Conservation (phyloP, 2,888 invertebrate genomes). For the Mantis religiosa region DNA sequence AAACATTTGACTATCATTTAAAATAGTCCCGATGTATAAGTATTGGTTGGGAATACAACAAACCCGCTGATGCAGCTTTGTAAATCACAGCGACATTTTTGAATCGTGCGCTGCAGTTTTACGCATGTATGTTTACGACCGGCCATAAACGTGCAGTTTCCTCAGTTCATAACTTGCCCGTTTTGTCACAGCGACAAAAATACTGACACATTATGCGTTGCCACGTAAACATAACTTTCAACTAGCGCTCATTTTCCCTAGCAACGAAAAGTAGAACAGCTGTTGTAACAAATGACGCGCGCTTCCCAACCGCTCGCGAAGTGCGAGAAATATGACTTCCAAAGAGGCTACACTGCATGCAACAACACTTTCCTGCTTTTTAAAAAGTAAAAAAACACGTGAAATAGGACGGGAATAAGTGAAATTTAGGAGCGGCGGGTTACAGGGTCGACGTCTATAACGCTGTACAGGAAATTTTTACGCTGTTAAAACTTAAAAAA, state of each 20-base stretch:
- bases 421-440: too few species aligned
- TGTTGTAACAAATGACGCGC: not conserved
- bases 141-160: not conserved
- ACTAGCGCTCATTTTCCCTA: not conserved
- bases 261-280: not conserved
- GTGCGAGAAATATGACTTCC: not conserved
- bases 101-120: not conserved
- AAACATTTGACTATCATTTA: too few species aligned
- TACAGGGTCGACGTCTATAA: too few species aligned
- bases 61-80: too few species aligned
- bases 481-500: too few species aligned
- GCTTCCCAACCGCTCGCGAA: not conserved
- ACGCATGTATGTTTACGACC: not conserved
- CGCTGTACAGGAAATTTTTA: too few species aligned
- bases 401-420: not conserved
- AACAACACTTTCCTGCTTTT: not conserved
- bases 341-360: not conserved
- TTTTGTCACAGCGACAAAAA: not conserved
- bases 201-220: not conserved
- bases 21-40: too few species aligned
- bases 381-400: not conserved
- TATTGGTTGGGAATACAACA: too few species aligned
- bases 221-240: not conserved
- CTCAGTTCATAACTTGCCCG: not conserved
- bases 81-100: not conserved